phyloP scores from a whole-genome alignment of 64 coral and sea anemone genomes.

The Porites australiensis region DNA sequence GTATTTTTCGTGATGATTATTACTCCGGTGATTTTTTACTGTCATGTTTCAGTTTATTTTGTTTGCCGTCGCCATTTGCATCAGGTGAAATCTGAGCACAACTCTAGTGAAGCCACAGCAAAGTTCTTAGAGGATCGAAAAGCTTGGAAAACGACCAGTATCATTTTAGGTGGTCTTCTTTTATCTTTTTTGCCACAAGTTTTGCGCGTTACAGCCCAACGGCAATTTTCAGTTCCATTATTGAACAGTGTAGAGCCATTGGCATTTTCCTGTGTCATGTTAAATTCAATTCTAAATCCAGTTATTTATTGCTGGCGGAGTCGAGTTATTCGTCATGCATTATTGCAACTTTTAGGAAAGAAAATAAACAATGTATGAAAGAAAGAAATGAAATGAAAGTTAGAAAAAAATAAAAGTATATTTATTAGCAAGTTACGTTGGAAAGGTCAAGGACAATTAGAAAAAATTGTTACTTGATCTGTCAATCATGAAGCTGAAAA shows the following conservation, averaged over 20 bases:
- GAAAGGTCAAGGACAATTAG: too few species aligned
- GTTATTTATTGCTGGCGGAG: neutral
- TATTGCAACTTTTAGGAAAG: neutral
- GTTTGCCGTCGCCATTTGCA: neutral
- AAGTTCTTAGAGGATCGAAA: conserved; percentile 10
- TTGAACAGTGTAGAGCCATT: too few species aligned
- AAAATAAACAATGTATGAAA: too few species aligned
- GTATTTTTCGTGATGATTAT: neutral
- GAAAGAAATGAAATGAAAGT: too few species aligned
- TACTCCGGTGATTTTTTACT: neutral
- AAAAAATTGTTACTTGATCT: too few species aligned
- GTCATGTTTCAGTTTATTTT: neutral
- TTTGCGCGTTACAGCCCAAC: neutral
- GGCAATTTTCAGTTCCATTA: too few species aligned
- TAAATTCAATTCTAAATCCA: neutral
- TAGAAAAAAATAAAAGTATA: too few species aligned
- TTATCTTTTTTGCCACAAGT: neutral
- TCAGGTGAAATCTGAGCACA: neutral
- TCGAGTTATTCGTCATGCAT: neutral
- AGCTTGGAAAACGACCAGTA: neutral
- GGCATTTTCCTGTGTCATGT: neutral
- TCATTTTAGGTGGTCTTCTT: neutral
- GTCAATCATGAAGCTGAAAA: too few species aligned
- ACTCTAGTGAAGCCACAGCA: neutral
- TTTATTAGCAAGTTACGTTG: too few species aligned